Base-by-base conservation (phyloP, 2,797 vertebrate genomes). In the Spea hammondii region DNA sequence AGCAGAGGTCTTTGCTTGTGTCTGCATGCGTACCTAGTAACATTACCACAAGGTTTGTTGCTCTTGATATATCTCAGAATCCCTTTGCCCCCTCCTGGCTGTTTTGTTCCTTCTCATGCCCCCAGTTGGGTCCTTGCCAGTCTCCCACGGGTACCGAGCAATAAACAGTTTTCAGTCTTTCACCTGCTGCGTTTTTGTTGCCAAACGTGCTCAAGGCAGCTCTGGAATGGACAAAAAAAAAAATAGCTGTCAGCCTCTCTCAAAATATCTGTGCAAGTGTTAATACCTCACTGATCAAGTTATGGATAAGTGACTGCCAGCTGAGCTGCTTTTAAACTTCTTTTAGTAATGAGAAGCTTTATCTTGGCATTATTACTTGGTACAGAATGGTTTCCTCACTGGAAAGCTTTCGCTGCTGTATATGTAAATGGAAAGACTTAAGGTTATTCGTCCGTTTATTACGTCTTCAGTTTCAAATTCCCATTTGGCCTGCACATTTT, bases 151-250 rank as follows among this genome's bases (percentile, higher is more conserved):
- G 79, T 65, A 82, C 83, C 70, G 13, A 76, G 72, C 53, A 70
- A 76, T 72, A 84, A 86, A 80, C 79, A 82, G 64, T 46, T 84
- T 83, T 82, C 48, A 78, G n/a, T 83, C 60, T 74, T 79, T 83
- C 80, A 80, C 54, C 62, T 79, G 83, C 72, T 77, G 45, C 76
- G 60, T 79, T 82, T 79, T 78, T n/a, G 74, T 12, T 46, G 14
- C 0, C 4, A 53, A 32, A 17, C 14, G 17, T 17, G 8, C 65
- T 74, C 55, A 5, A 67, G 78, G 65, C 65, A 74, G 55, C 77
- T 9, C 11, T 32, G 54, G 17, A 67, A 69, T 50, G 32, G 32
- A 32, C 32, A 32, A 32, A 32, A 62, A 66, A 62, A 53, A 75
- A 9, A 53, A 17, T 17, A 32, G 8, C 44, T 65, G 49, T 13